phyloP scores from a whole-genome alignment of 35 echinoderm and acorn worm genomes.

The Ophioderma brevispina region DNA sequence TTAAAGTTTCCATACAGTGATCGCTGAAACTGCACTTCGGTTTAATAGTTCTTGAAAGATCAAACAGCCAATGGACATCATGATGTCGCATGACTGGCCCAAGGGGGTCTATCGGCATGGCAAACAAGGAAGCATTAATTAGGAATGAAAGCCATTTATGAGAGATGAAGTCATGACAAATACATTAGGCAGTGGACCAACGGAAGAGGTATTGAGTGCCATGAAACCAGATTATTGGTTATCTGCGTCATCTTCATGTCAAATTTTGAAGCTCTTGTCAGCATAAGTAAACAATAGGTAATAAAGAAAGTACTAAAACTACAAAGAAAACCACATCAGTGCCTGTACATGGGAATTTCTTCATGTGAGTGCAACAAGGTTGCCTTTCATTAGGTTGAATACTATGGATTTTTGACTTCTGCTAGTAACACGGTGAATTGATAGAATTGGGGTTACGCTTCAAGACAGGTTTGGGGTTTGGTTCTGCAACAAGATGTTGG shows the following conservation, averaged over 20 bases:
- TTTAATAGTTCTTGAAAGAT: slow-evolving; percentile 73
- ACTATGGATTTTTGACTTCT: no score
- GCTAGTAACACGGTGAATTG: no score
- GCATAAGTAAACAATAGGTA: slow-evolving; percentile 75
- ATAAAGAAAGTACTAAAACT: no score
- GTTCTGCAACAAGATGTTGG: no score
- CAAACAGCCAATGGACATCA: slow-evolving; percentile 86
- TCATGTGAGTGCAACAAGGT: no score
- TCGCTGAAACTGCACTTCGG: no score
- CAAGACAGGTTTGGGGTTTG: no score
- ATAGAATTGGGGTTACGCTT: no score
- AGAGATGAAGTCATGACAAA: slow-evolving; percentile 71
- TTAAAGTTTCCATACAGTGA: no score
- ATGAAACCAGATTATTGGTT: slow-evolving; percentile 95
- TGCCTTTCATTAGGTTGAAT: no score
- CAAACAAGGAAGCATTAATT: slow-evolving; percentile 64
- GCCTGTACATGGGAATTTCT: neutral
- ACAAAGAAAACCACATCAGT: no score
- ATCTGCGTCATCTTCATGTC: slow-evolving; percentile 95
- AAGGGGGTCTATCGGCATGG: slow-evolving; percentile 95
- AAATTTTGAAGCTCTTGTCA: slow-evolving; percentile 93
- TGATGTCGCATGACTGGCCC: slow-evolving; percentile 99
- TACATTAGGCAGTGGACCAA: slow-evolving; percentile 85
- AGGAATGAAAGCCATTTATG: slow-evolving; percentile 70
- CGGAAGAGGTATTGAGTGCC: slow-evolving; percentile 80